Base-by-base conservation (phyloP, 2,888 invertebrate genomes). In the Macrosiphum euphorbiae region DNA sequence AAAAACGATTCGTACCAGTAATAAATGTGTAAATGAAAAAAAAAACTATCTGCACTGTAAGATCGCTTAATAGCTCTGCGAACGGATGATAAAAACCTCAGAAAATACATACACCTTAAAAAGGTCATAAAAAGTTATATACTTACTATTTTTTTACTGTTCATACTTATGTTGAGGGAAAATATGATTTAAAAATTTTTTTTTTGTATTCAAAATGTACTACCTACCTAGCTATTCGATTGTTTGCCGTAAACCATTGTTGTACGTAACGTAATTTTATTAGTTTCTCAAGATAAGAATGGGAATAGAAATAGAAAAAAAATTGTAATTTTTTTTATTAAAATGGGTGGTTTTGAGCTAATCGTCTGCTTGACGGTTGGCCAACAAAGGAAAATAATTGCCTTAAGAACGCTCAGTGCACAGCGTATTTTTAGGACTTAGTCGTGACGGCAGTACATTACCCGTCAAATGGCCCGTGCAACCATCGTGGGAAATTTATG, bases 381-480 rank as follows among this genome's bases (percentile, higher is more conserved):
- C 24, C 52, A 52, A 52, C 88, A 50, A 35, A 52, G 52, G 35
- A 24, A 88, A 88, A 86, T 86, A 52, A 88, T 88, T 52, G 52
- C 88, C 52, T 52, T 35, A 52, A 52, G 35, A 35, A 35, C 24
- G 52, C 24, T 35, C 35, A 35, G 20, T 20, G 26, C 11, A 52
- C 24, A 10, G 24, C n/a, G 88, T 52, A 88, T 88, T 88, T 50
- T 88, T 35, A 35, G 50, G 52, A 52, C 52, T 52, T 52, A 88
- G 88, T 52, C 35, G 52, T 35, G 52, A 35, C 50, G 52, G 88
- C 28, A 52, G 88, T 88, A 88, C 52, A 52, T 88, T 88, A 88
- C 52, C 52, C 24, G 24, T 50, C 52, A 52, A 88, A 52, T 88
- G 35, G 78, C 35, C 78, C 78, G 20, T 78, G 35, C 78, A 78